These are phyloP conservation scores for Heterohyrax brucei DNA, from an alignment of 2,797 vertebrate species.

Conservation along the genomic window DNA sequence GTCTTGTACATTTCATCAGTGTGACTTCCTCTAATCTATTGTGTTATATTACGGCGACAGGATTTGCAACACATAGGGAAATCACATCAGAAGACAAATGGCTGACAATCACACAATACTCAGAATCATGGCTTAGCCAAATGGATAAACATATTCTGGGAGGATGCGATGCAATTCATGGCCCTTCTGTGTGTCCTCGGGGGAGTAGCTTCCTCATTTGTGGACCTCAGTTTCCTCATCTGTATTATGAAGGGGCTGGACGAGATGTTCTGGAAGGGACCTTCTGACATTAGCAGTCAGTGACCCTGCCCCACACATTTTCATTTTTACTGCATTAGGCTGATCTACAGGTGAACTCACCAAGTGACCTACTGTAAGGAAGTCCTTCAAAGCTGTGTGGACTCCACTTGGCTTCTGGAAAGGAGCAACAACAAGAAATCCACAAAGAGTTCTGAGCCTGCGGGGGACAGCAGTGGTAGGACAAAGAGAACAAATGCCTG, in stretches of 20 bases:
- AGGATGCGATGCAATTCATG: too few relatives aligned
- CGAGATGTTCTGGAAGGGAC: neutral
- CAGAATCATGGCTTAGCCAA: too few relatives aligned
- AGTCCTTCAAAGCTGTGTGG: slow-evolving; percentile 38
- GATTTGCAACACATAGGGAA: too few relatives aligned
- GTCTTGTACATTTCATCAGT: too few relatives aligned
- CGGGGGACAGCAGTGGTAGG: neutral
- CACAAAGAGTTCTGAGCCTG: slow-evolving; percentile 52
- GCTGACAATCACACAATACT: too few relatives aligned
- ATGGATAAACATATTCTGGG: too few relatives aligned
- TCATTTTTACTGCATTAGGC: neutral
- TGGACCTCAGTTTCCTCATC: neutral
- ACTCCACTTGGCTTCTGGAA: slow-evolving; percentile 9
- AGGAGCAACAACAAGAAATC: slow-evolving; percentile 11
- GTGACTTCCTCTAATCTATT: too few relatives aligned
- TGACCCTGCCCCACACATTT: neutral
- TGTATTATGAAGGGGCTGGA: neutral
- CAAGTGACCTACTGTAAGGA: neutral
- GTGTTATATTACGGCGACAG: too few relatives aligned
- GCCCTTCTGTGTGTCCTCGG: neutral
- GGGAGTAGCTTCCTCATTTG: neutral
- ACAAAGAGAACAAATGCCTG: slow-evolving; percentile 41
- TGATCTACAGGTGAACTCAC: slow-evolving; percentile 4
- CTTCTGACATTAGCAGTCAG: neutral
- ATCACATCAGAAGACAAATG: too few relatives aligned